Percentiles rank a stretch among this genome's conserved stretches.
These are phyloP conservation scores for Lagocephalus sceleratus DNA, from an alignment of 2,797 vertebrate genomes.

Conservation along the genomic window DNA sequence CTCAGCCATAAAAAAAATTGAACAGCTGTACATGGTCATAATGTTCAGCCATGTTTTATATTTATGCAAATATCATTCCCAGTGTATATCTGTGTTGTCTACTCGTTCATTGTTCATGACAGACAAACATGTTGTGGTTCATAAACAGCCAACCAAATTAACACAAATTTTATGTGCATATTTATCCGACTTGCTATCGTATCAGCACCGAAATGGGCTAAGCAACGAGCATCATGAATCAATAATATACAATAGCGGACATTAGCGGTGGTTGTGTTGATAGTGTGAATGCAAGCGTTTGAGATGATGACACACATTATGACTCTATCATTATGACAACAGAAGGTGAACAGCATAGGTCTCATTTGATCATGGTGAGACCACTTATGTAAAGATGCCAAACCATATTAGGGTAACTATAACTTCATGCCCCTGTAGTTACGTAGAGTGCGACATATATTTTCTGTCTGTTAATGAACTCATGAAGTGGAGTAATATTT, in stretches of 20 bases:
- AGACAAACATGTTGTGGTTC: conserved; percentile 40
- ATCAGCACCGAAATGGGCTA: conserved; percentile 47
- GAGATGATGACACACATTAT: conserved; percentile 22
- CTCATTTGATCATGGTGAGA: conserved; percentile 4
- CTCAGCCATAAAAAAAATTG: conserved; percentile 18
- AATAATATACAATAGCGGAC: conserved; percentile 43
- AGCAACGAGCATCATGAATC: conserved; percentile 40
- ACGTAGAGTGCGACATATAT: conserved; percentile 12
- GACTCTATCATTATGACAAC: conserved; percentile 2
- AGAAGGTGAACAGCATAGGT: not conserved
- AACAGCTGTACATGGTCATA: conserved; percentile 14
- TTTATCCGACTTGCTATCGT: conserved; percentile 54
- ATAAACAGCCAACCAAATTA: conserved; percentile 49
- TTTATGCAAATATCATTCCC: conserved; percentile 32
- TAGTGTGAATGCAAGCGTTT: conserved; percentile 30
- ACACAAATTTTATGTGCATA: conserved; percentile 47
- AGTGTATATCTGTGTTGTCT: conserved; percentile 15
- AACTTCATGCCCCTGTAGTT: not conserved
- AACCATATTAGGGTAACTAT: conserved; percentile 5
- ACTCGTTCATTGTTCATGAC: conserved; percentile 43
- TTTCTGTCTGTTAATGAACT: conserved; percentile 41
- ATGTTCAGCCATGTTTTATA: conserved; percentile 16
- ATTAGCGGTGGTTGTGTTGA: conserved; percentile 40
- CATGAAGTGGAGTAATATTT: conserved; percentile 29
- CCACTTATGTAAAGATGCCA: not conserved